phyloP scores from a whole-genome alignment of 2,797 vertebrate genomes.

The Neosilurus mollespiculum region DNA sequence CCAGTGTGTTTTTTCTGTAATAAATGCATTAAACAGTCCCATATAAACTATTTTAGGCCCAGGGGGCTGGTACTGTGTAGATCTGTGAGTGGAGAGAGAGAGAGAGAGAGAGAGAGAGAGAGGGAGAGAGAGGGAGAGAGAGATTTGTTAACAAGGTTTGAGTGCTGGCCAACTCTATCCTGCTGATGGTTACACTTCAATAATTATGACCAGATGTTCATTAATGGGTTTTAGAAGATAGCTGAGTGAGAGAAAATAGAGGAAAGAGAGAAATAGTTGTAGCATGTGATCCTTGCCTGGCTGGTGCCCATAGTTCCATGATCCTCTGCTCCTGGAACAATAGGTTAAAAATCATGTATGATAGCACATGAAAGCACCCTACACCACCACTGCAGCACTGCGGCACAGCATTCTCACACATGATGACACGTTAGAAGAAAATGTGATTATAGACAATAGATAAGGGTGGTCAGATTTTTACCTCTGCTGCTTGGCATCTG shows the following conservation, averaged over 20 bases:
- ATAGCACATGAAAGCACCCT: slow-evolving; percentile 45
- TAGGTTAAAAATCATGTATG: too few species aligned
- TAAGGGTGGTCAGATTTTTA: neutral
- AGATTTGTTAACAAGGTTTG: slow-evolving; percentile 36
- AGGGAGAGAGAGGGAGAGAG: slow-evolving; percentile 40
- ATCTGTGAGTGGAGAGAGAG: slow-evolving; percentile 53
- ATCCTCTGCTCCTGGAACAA: slow-evolving; percentile 24
- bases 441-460: neutral
- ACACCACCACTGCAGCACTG: slow-evolving; percentile 48
- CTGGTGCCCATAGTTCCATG: slow-evolving; percentile 22
- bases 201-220: slow-evolving; percentile 74
- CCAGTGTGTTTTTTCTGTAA: slow-evolving; percentile 63
- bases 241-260: slow-evolving; percentile 35
- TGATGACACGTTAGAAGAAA: neutral
- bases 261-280: slow-evolving; percentile 23
- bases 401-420: neutral
- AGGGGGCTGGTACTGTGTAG: slow-evolving; percentile 53
- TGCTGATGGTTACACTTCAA: slow-evolving; percentile 66
- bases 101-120: slow-evolving; percentile 33
- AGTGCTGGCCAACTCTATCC: slow-evolving; percentile 66
- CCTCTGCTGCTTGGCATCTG: too few species aligned
- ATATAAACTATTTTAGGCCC: slow-evolving; percentile 75
- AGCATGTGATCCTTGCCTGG: slow-evolving; percentile 31
- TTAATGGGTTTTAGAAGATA: slow-evolving; percentile 63
- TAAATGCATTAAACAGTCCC: slow-evolving; percentile 70